Conservation (phyloP, 2,888 invertebrate genomes). For the Didymodactylos carnosus region DNA sequence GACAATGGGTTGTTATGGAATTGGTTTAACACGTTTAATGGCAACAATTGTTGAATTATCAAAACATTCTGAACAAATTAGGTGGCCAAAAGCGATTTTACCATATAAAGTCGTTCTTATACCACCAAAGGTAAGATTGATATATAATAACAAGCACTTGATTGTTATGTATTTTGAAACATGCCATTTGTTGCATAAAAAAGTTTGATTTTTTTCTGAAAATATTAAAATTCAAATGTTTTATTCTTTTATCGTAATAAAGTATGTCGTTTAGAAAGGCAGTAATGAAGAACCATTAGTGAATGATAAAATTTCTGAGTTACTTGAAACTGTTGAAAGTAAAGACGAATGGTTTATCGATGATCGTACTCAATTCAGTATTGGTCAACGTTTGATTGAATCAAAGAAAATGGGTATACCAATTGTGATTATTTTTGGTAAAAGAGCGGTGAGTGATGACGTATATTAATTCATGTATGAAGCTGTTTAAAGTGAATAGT, state of each 20-base stretch:
- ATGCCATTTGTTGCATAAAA: no score
- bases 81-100: background rate
- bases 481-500: no score
- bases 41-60: conserved; percentile 7
- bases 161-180: no score
- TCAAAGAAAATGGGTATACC: conserved; percentile 5
- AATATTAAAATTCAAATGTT: background rate
- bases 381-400: conserved; percentile 11
- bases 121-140: conserved; percentile 4
- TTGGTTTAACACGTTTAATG: conserved; percentile 12
- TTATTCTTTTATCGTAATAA: background rate
- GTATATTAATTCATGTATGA: background rate
- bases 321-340: background rate
- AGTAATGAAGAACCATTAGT: conserved; percentile 1
- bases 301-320: background rate
- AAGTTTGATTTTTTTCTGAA: background rate
- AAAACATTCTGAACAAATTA: background rate
- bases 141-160: no score
- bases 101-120: conserved; percentile 1
- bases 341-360: conserved; percentile 9
- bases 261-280: background rate
- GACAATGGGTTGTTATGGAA: conserved; percentile 14
- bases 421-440: conserved; percentile 2
- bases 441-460: background rate
- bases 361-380: conserved; percentile 8